These are phyloP conservation scores for Electrona antarctica DNA, from an alignment of 2,113 vertebrate genomes.

Conservation along the genomic window DNA sequence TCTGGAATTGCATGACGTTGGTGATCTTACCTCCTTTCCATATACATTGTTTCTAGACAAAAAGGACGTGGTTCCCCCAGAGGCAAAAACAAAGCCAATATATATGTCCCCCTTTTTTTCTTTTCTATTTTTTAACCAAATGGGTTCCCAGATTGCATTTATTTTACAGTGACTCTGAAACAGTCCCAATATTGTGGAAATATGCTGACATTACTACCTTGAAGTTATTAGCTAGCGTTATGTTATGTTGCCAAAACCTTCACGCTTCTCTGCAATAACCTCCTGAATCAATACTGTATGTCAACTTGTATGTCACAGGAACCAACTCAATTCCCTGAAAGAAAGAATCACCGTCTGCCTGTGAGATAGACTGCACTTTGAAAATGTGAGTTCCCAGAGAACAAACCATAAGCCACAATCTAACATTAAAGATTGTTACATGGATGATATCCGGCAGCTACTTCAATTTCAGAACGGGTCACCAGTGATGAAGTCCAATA, in stretches of 20 bases:
- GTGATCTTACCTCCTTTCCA: too few species aligned
- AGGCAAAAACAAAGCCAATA: too few species aligned
- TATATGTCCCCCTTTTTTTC: too few species aligned
- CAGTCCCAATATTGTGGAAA: too few species aligned
- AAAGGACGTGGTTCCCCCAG: too few species aligned
- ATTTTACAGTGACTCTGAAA: too few species aligned
- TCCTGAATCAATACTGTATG: background rate
- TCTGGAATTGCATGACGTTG: too few species aligned
- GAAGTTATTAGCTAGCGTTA: background rate
- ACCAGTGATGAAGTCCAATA: conserved; percentile 53
- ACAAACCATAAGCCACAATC: conserved; percentile 13
- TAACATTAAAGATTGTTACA: conserved; percentile 38
- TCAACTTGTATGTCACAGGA: background rate
- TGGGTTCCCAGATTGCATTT: too few species aligned
- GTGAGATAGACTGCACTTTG: conserved; percentile 5
- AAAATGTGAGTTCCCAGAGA: background rate
- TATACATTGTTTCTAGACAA: too few species aligned
- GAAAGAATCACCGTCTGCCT: background rate
- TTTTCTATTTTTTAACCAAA: too few species aligned
- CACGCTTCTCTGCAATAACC: background rate
- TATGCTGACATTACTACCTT: too few species aligned
- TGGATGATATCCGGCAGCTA: conserved; percentile 29
- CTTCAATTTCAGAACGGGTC: conserved; percentile 54
- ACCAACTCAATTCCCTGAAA: background rate
- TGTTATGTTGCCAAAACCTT: background rate